phyloP scores from a whole-genome alignment of 2,888 invertebrate species.

The Macrophya alboannulata region DNA sequence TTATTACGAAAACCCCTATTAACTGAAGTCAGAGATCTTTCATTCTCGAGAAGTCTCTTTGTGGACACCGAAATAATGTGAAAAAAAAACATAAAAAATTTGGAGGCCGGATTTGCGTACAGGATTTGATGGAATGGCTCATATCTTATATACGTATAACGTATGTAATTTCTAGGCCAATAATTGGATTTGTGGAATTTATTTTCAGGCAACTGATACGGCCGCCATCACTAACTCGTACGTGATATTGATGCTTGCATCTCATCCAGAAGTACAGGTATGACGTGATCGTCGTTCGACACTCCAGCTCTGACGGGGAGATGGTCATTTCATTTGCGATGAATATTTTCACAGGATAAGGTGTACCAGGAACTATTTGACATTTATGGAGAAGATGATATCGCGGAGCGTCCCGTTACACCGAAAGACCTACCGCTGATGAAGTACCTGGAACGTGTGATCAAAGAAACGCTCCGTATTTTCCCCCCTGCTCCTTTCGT shows the following conservation, averaged over 20 bases:
- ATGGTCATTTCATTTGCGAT: neutral
- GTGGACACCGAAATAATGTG: too few species aligned
- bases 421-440: constrained; percentile 81
- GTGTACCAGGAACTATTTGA: constrained; percentile 79
- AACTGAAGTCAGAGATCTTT: too few species aligned
- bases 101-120: too few species aligned
- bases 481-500: constrained; percentile 83
- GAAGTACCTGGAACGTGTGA: constrained; percentile 82
- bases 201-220: neutral
- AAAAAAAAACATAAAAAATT: too few species aligned
- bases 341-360: constrained; percentile 77
- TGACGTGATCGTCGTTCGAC: neutral
- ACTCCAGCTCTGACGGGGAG: neutral
- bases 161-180: too few species aligned
- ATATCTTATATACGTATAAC: too few species aligned
- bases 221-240: neutral
- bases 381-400: constrained; percentile 78
- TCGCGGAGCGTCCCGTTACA: constrained; percentile 70
- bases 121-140: too few species aligned
- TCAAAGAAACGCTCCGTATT: constrained; percentile 83
- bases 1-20: too few species aligned
- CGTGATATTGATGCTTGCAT: neutral
- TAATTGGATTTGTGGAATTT: too few species aligned
- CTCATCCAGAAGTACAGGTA: neutral
- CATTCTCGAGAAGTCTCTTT: too few species aligned